Conservation (phyloP, 37 sponge, comb jelly and placozoan species). For the Axinella damicornis region DNA sequence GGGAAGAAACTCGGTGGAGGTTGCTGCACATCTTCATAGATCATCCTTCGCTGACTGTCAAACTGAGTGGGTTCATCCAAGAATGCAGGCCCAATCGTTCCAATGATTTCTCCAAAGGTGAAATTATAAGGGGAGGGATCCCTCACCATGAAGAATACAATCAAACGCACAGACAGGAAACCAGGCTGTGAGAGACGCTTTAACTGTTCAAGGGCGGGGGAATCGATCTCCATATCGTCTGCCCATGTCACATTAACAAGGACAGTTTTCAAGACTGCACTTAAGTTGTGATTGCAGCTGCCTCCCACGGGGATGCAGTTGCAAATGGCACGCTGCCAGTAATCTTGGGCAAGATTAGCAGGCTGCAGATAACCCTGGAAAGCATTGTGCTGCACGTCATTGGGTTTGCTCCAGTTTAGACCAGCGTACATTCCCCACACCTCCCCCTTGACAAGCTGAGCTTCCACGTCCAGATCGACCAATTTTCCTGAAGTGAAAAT, state of each 20-base stretch:
- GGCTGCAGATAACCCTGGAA: constrained; percentile 8
- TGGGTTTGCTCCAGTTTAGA: background rate
- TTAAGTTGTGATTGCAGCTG: no score
- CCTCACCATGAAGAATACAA: background rate
- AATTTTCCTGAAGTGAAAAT: background rate
- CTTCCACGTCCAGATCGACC: constrained; percentile 5
- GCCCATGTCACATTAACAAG: no score
- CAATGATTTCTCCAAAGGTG: constrained; percentile 20
- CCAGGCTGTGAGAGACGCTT: background rate
- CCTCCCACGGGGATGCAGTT: no score
- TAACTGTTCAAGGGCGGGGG: background rate
- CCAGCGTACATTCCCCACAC: constrained; percentile 6
- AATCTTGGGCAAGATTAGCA: background rate
- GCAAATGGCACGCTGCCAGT: background rate
- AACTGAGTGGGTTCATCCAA: constrained; percentile 8
- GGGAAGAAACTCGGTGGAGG: background rate
- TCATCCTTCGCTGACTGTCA: constrained; percentile 26
- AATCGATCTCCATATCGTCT: no score
- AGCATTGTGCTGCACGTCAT: background rate
- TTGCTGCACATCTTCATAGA: constrained; percentile 15
- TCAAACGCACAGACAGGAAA: background rate
- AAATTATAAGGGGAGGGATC: background rate
- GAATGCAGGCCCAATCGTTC: constrained; percentile 31
- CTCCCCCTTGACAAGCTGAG: background rate
- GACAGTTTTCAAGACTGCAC: no score